phyloP scores from a whole-genome alignment of 2,888 invertebrate genomes.

The Ptilodon capucinus region DNA sequence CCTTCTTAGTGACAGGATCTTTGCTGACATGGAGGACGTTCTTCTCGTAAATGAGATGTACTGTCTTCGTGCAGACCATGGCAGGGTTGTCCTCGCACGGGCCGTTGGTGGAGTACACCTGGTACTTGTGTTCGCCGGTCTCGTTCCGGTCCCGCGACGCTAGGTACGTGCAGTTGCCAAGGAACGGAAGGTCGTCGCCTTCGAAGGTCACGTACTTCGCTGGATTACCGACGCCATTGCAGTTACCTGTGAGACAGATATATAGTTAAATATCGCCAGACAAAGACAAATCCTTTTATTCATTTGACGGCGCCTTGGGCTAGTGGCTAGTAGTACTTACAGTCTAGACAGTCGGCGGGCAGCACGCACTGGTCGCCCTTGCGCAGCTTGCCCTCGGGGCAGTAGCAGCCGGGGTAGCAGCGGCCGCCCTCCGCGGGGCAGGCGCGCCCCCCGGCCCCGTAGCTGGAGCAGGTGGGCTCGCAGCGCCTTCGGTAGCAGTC shows the following conservation, averaged over 20 bases:
- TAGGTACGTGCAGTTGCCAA: slow-evolving; percentile 93
- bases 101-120: slow-evolving; percentile 87
- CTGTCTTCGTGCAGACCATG: slow-evolving; percentile 85
- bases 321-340: slow-evolving; percentile 66
- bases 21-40: slow-evolving; percentile 83
- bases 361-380: slow-evolving; percentile 86
- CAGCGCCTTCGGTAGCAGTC: slow-evolving; percentile 92
- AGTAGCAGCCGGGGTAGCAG: slow-evolving; percentile 93
- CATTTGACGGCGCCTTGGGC: not conserved
- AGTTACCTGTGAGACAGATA: slow-evolving; percentile 67
- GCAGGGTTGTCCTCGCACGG: slow-evolving; percentile 83
- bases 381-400: slow-evolving; percentile 87
- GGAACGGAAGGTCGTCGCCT: slow-evolving; percentile 88
- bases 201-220: slow-evolving; percentile 93
- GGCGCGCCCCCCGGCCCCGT: slow-evolving; percentile 61
- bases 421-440: slow-evolving; percentile 85
- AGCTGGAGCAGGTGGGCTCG: slow-evolving; percentile 88
- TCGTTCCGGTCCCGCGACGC: slow-evolving; percentile 85
- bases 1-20: slow-evolving; percentile 60
- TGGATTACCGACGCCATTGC: slow-evolving; percentile 88
- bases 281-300: not conserved
- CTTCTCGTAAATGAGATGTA: slow-evolving; percentile 86
- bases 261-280: not conserved
- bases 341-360: slow-evolving; percentile 89
- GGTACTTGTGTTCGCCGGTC: slow-evolving; percentile 78